Base-by-base conservation (phyloP, 1,140 invertebrate species). In the Monomorium pharaonis region DNA sequence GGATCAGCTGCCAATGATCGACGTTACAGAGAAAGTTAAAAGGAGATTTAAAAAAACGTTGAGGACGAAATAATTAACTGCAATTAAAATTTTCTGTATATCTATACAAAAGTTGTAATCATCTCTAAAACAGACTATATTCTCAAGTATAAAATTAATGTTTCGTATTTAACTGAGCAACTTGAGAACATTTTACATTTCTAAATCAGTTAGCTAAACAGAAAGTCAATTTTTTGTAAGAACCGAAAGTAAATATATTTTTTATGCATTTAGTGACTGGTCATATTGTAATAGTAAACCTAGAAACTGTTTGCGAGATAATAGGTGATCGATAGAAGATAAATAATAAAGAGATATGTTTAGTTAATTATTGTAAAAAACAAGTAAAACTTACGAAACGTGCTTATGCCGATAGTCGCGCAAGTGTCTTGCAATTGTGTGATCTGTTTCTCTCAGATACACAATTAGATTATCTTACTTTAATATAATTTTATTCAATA, bases 1-100 rank as follows among this genome's bases (percentile, higher is more conserved):
- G 6, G 21, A 80, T 80, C 21, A 49, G 60, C 14, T 78, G 30
- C 62, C 56, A 77, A 77, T 77, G 58, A 77, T 49, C 18, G 54
- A 62, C 37, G 2, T 62, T 77, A 62, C 63, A 24, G 12, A 47
- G 18, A 76, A 60, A 76, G 1, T 67, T 78, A 7, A 49, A 65
- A 65, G 18, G 9, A 42, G 21, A 67, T 49, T 37, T 0, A 3
- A 78, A 49, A 30, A 37, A 30, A 33, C 3, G 58, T n/a, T 51
- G 4, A 51, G 0, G 14, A 51, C 2, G 33, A 75, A 75, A 56
- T 56, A 70, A 72, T 72, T 75, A 24, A 33, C 7, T 56, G 27
- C 5, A 24, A 56, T 12, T 74, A 56, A 74, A 37, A 16, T 74
- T 74, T 74, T 56, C 10, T n/a, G 18, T 60, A 42, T 44, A 42